Base-by-base conservation (phyloP, 2,888 invertebrate genomes). In the Synanthedon vespiformis region DNA sequence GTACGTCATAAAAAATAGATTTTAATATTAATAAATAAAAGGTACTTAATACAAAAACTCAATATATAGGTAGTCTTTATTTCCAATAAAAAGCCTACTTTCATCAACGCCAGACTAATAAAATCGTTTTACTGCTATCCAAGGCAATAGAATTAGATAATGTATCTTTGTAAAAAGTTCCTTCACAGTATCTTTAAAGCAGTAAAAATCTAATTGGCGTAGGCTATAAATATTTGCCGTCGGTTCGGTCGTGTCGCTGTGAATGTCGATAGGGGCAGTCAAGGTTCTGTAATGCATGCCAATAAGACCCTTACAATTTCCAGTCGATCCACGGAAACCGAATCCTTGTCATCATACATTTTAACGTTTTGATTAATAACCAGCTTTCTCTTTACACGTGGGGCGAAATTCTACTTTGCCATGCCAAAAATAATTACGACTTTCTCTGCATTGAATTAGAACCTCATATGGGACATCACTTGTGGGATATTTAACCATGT, bases 11-110 rank as follows among this genome's bases (percentile, higher is more conserved):
- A 34, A 34, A 34, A n/a, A n/a, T 34, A 34, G 34, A 8, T 27
- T 27, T 27, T 34, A 2, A 10, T 34, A 34, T 34, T 34, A 34
- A 34, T 34, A 34, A 34, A 34, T 34, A 34, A 34, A 34, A 2
- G 34, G 10, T 10, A 34, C 10, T 34, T 34, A 34, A 10, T 34
- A 34, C 34, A 34, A 10, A 34, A 34, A 34, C 34, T 34, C 34
- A 34, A 34, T 34, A 13, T 44, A 44, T 73, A 22, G 22, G 22
- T 22, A 68, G 72, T 70, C 72, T 77, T 81, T 80, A 80, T 82
- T 83, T 81, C 82, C 82, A 83, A 83, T 86, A 82, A 84, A 82
- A 81, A 62, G 70, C 72, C 80, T 82, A 79, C 74, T 81, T 81
- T 79, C 79, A 80, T 80, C 80, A 81, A 68, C 74, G 71, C 70